Base-by-base conservation (phyloP, 2,113 vertebrate genomes). In the Sapayoa aenigma region DNA sequence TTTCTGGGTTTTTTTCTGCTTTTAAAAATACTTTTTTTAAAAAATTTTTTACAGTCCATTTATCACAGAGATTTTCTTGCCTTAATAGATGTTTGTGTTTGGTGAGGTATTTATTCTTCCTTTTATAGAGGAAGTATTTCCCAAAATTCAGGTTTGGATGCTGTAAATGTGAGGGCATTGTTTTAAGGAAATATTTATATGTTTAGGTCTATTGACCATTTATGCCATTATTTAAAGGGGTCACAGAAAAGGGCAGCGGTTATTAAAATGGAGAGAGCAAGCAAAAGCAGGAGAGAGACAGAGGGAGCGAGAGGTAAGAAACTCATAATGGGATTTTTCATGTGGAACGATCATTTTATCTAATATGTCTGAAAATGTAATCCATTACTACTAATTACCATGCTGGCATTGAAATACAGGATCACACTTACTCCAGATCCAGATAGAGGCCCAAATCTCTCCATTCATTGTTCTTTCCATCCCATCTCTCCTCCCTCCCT, bases 311-410 rank as follows among this genome's bases (percentile, higher is more conserved):
- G 90, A 95, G 93, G 90, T 85, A 95, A 94, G 96, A 96, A 97
- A 94, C 93, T 97, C 94, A 97, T 98, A 98, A 98, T 98, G 97
- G 97, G 98, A 96, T 98, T 98, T 98, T 98, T 98, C 97, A 96
- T 97, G 97, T 97, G 97, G 98, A 98, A 98, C 97, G 85, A 97
- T 98, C 97, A 97, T 98, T 98, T 99, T 98, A 98, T 99, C 98
- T 98, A 98, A 98, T 98, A 98, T 95, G 98, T 97, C 91, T 86
- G 97, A 97, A 97, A 97, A 96, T 96, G 97, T 97, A 98, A 98
- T 98, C 98, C 98, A 98, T 99, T 99, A 99, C 92, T 83, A 83
- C 97, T 99, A 97, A 99, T 99, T 98, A 98, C 96, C 98, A 98
- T 98, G 98, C 98, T 98, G 96, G 97, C 95, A 97, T 95, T 97